These are phyloP conservation scores for Augiades crinisus DNA, from an alignment of 2,888 invertebrate genomes.

Conservation along the genomic window DNA sequence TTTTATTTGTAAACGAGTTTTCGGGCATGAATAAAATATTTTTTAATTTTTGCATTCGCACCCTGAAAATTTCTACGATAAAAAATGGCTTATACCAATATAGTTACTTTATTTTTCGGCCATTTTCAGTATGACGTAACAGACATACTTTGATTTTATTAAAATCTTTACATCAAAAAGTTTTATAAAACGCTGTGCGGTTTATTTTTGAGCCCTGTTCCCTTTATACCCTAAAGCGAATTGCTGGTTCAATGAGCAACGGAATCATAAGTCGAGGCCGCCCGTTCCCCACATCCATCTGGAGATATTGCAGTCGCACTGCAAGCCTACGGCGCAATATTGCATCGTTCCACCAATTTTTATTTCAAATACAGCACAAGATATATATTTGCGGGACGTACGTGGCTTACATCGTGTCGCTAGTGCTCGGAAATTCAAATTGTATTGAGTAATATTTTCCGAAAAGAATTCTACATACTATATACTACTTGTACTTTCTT, in stretches of 20 bases:
- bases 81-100: too few species aligned
- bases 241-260: slow-evolving; percentile 33
- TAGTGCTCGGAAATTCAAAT: not conserved
- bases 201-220: not conserved
- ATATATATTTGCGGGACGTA: not conserved
- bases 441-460: not conserved
- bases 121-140: too few species aligned
- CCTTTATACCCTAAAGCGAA: not conserved
- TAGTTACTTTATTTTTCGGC: too few species aligned
- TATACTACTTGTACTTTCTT: too few species aligned
- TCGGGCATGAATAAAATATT: too few species aligned
- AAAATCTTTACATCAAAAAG: too few species aligned
- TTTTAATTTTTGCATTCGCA: too few species aligned
- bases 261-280: slow-evolving; percentile 47
- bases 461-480: not conserved
- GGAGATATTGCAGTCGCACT: slow-evolving; percentile 9
- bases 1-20: too few species aligned
- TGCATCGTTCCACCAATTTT: slow-evolving; percentile 16
- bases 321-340: slow-evolving; percentile 25
- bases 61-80: too few species aligned
- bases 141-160: too few species aligned
- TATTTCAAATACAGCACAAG: slow-evolving; percentile 9
- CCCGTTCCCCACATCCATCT: slow-evolving; percentile 7
- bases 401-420: not conserved
- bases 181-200: not conserved